These are phyloP conservation scores for Girardinus metallicus DNA, from an alignment of 2,797 vertebrate species.

Conservation along the genomic window DNA sequence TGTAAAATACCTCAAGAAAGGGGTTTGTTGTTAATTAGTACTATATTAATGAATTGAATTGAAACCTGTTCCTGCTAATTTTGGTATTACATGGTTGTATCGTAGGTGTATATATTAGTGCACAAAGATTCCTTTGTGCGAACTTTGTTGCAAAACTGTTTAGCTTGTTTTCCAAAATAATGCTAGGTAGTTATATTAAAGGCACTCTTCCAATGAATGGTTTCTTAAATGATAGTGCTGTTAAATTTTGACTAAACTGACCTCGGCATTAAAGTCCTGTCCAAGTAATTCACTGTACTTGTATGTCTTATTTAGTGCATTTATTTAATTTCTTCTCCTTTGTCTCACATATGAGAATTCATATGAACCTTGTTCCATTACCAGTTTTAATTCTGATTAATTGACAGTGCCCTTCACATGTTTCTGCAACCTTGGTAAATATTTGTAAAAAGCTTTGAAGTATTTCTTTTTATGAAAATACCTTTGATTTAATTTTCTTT, in stretches of 20 bases:
- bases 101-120: slow-evolving; percentile 49
- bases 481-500: too few species aligned
- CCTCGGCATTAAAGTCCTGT: background rate
- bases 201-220: background rate
- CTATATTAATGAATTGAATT: too few species aligned
- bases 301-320: background rate
- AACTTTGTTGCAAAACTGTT: slow-evolving; percentile 45
- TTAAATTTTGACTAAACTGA: slow-evolving; percentile 7
- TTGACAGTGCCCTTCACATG: background rate
- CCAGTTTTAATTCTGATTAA: background rate
- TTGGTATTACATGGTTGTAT: slow-evolving; percentile 24
- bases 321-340: background rate
- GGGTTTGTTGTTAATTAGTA: too few species aligned
- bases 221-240: slow-evolving; percentile 4
- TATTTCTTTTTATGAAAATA: too few species aligned
- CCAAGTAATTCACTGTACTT: background rate
- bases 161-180: slow-evolving; percentile 35
- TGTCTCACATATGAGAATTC: background rate
- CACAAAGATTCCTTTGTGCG: background rate
- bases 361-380: background rate
- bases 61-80: slow-evolving; percentile 25
- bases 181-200: slow-evolving; percentile 13
- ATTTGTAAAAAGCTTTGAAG: background rate
- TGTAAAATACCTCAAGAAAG: too few species aligned
- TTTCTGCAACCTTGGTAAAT: background rate